Conservation (phyloP, 2,113 vertebrate genomes). For the Anarhynchus alexandrinus region DNA sequence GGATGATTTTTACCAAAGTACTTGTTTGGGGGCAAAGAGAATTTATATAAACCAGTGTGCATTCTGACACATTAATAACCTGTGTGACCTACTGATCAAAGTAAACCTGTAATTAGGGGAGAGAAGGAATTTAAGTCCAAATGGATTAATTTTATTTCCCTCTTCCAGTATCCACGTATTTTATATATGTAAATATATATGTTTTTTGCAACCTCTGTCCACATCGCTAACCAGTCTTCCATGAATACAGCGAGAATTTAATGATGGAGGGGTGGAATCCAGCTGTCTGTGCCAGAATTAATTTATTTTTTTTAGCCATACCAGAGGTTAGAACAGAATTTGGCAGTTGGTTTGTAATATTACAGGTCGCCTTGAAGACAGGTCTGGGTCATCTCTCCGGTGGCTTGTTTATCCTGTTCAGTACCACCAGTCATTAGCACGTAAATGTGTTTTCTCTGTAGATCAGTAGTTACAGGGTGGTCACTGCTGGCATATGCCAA, state of each 20-base stretch:
- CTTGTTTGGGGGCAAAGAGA: neutral
- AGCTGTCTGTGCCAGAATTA: neutral
- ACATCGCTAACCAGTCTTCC: constrained; percentile 2
- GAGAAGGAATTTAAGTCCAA: neutral
- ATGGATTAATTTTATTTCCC: neutral
- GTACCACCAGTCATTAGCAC: neutral
- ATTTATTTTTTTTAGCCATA: neutral
- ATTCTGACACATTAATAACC: neutral
- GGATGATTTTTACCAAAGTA: neutral
- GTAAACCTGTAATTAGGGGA: fast-evolving
- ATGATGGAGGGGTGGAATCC: neutral
- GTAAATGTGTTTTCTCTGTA: neutral
- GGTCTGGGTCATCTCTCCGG: neutral
- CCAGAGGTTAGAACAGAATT: neutral
- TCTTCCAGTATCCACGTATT: neutral
- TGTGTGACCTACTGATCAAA: neutral
- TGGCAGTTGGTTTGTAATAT: neutral
- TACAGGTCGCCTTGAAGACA: neutral
- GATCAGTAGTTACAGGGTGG: neutral
- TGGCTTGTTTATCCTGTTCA: neutral
- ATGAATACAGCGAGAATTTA: neutral
- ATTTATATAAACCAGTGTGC: neutral
- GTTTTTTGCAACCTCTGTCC: neutral
- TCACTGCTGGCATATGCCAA: neutral
- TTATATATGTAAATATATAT: neutral